Base-by-base conservation (phyloP, 2,797 vertebrate genomes). In the Cossypha niveicapilla region DNA sequence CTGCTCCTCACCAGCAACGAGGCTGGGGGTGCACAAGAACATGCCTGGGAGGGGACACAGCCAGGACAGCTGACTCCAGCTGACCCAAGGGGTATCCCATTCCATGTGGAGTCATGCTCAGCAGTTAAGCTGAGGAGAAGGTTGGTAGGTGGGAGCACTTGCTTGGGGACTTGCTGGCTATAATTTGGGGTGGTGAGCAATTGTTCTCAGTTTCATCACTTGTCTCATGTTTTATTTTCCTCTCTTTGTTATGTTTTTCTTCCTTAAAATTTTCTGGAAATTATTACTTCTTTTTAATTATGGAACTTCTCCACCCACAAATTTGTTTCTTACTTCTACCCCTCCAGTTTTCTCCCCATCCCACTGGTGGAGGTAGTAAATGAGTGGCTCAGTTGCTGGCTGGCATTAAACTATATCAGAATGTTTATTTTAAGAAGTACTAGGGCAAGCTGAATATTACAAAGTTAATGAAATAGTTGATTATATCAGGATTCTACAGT, bases 141-240 rank as follows among this genome's bases (percentile, higher is more conserved):
- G 11, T 18, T 57, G 42, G 25, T 70, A 65, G 7, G 7, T 3
- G 5, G 42, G 28, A 48, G 25, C 35, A 30, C 21, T 65, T 83
- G 17, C 30, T 1, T 10, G 6, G 28, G 34, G 37, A 15, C 25
- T 65, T 4, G 8, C 42, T 67, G 63, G 54, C 30, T 18, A 18
- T 61, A 23, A 17, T 3, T 28, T 0, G 0, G 42, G 10, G 6
- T 3, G 2, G 6, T 72, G 30, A 47, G 42, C 23, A 25, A 0
- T 32, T 77, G 34, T 86, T 81, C 30, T 86, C 14, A 19, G 47
- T 24, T 42, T 27, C 7, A 23, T 51, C 30, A 24, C 53, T 53
- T 62, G 23, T 41, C 48, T 45, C 30, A 24, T 24, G 12, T 48
- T 76, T 61, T 86, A 11, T 61, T 86, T 92, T 71, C 41, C 21